Evolutionary conservation across 1,140 invertebrate species (phyloP), one percentile per base, ranked within the genome.

Genomic region (Drosophila subpulchrella): DNA sequence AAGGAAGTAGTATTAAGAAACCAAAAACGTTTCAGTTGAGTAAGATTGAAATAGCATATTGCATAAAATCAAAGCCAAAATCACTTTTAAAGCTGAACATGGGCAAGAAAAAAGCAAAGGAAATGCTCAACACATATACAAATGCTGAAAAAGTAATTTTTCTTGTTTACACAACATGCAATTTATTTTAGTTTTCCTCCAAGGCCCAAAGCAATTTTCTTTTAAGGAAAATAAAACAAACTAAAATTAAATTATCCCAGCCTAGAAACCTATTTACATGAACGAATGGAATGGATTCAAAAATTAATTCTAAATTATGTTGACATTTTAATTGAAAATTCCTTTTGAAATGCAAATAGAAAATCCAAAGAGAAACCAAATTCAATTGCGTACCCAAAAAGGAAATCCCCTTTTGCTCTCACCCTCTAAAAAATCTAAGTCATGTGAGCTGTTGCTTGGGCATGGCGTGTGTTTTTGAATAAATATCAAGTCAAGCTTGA

Each of bases 291-390:
- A 58, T 51, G 48, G 36, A 67, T 55, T 20, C 65, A 59, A 61
- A 53, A 75, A 54, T 65, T 78, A 78, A 74, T 55, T 61, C 60
- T 47, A 77, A 72, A 66, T 78, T 66, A 60, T 70, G 60, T 58
- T 34, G 71, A 83, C 75, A 78, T 78, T 76, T 83, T 65, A 83
- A 83, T 78, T 78, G 83, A 82, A 78, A 72, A 82, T 88, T 72
- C 71, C 57, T 57, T 82, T 82, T 82, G 63, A 81, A 79, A 82
- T 73, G 75, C 58, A 78, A 81, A 86, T 72, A 65, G 47, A 54
- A 72, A 72, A 63, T 56, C 60, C 48, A 74, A 75, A 54, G 34
- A 67, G 77, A 66, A 48, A 48, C 48, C 53, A 61, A 85, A 85
- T 85, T 85, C 83, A 85, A 85, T 85, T 85, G 79, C 67, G 17